A percentile compares a stretch with the other conserved stretches of the same genome.
Evolutionary conservation across 1,140 invertebrate genomes (phyloP).

Genomic region (Caenorhabditis latens): DNA sequence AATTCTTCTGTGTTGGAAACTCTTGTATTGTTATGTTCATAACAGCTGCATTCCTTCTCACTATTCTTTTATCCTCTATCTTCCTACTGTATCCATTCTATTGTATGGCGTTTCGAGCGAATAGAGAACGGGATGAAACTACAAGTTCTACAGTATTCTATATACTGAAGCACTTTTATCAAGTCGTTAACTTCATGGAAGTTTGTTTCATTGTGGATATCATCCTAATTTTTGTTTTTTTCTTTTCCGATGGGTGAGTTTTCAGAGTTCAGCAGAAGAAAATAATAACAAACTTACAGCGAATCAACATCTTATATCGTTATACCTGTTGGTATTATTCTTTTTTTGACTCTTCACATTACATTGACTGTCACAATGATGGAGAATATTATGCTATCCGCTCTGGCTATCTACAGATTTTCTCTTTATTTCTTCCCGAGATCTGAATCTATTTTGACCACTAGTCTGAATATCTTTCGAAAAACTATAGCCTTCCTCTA

Average conservation of each 20-base stretch:
- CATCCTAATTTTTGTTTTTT: not conserved
- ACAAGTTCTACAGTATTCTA: not conserved
- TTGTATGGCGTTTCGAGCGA: not conserved
- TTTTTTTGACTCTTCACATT: not conserved
- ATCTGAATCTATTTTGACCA: not conserved
- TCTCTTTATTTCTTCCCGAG: not conserved
- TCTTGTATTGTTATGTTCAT: not conserved
- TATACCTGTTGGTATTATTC: not conserved
- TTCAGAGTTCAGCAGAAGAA: not conserved
- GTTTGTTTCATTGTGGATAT: not conserved
- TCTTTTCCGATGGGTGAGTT: not conserved
- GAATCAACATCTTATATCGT: not conserved
- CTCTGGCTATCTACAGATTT: not conserved
- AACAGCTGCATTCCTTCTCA: not conserved
- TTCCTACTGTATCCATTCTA: not conserved
- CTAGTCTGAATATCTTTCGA: not conserved
- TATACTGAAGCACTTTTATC: not conserved
- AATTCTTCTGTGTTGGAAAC: not conserved
- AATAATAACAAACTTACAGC: not conserved
- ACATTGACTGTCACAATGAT: not conserved
- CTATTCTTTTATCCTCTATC: not conserved
- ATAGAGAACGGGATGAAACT: not conserved
- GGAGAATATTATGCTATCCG: not conserved
- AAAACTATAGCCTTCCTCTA: not conserved
- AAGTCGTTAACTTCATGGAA: not conserved